phyloP scores from a whole-genome alignment of 2,797 vertebrate species.

The Rhincodon typus region DNA sequence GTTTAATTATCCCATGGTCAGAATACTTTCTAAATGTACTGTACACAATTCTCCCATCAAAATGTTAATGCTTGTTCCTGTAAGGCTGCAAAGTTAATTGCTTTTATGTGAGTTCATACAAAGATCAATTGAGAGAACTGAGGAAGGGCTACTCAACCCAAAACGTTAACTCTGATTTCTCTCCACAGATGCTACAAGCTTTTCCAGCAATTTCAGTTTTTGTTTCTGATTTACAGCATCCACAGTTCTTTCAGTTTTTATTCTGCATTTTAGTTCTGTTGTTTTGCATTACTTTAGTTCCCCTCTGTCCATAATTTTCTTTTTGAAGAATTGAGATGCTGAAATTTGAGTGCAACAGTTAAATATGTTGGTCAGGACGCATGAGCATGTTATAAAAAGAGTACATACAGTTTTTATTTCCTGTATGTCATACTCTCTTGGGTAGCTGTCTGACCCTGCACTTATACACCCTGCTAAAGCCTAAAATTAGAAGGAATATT shows the following conservation, averaged over 20 bases:
- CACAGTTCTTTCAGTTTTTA: too few species aligned
- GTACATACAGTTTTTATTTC: background rate
- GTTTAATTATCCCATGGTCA: background rate
- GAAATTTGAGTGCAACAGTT: background rate
- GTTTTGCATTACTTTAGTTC: background rate
- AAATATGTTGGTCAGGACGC: background rate
- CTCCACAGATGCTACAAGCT: too few species aligned
- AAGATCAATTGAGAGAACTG: background rate
- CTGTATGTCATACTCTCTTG: background rate
- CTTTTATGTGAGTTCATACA: background rate
- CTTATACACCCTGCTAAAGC: background rate
- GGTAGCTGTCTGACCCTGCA: background rate
- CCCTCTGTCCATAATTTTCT: background rate
- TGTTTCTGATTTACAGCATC: too few species aligned
- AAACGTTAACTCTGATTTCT: too few species aligned
- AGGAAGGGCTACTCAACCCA: too few species aligned
- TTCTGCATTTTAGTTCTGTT: background rate
- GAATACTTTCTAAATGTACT: background rate
- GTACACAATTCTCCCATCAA: background rate
- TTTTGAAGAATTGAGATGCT: background rate
- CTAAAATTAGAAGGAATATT: background rate
- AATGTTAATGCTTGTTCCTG: background rate
- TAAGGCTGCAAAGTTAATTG: background rate
- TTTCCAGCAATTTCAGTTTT: too few species aligned
- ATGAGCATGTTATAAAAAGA: background rate